phyloP scores from a whole-genome alignment of 2,797 vertebrate genomes.

The Manis crassicaudata region DNA sequence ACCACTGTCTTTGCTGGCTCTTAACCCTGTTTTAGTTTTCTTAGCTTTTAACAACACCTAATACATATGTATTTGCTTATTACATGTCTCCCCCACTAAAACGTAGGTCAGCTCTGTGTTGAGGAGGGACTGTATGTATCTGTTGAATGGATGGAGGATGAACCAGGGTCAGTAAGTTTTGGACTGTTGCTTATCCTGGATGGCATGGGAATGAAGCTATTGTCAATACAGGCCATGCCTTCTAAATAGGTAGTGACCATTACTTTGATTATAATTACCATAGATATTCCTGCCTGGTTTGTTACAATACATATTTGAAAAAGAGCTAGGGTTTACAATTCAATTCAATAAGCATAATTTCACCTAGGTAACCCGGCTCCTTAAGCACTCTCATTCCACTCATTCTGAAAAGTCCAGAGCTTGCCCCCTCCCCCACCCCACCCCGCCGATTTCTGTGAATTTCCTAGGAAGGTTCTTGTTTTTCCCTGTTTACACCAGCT shows the following conservation, averaged over 20 bases:
- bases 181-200: background rate
- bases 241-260: background rate
- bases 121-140: background rate
- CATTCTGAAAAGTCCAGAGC: background rate
- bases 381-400: background rate
- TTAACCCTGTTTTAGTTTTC: background rate
- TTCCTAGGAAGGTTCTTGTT: background rate
- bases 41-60: background rate
- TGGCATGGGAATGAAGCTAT: background rate
- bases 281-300: background rate
- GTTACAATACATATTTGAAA: slow-evolving; percentile 19
- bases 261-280: background rate
- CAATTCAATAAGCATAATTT: slow-evolving; percentile 1
- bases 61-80: background rate
- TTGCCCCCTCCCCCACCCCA: no score
- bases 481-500: background rate
- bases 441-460: background rate
- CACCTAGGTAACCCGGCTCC: background rate
- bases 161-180: background rate
- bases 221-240: background rate
- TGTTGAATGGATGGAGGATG: background rate
- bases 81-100: background rate
- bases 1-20: background rate
- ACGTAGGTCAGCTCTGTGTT: background rate
- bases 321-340: background rate